Evolutionary conservation across 2,888 invertebrate genomes (phyloP).

Genomic region (Disparrhopalites patrizii): DNA sequence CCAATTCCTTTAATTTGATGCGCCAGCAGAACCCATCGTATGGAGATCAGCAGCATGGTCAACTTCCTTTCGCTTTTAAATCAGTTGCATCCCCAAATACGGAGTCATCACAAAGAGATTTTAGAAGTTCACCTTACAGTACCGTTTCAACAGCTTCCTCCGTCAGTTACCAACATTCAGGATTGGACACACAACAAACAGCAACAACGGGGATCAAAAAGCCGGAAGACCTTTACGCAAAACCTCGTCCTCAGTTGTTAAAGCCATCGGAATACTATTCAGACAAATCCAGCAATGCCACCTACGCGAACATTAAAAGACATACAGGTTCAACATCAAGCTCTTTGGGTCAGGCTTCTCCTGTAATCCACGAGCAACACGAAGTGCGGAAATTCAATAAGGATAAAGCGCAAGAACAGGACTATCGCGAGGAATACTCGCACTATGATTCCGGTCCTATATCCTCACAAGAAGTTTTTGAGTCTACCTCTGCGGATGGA

Average conservation of each 20-base stretch:
- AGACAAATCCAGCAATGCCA: neutral
- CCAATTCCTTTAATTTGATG: slow-evolving; percentile 46
- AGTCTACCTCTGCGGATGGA: slow-evolving; percentile 44
- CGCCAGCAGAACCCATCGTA: slow-evolving; percentile 36
- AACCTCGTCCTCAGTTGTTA: slow-evolving; percentile 45
- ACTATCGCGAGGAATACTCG: slow-evolving; percentile 38
- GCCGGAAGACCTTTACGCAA: slow-evolving; percentile 44
- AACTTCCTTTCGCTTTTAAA: slow-evolving; percentile 42
- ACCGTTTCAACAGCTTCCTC: slow-evolving; percentile 46
- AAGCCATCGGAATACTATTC: slow-evolving; percentile 45
- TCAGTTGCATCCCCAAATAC: slow-evolving; percentile 32
- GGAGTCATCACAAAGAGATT: slow-evolving; percentile 42
- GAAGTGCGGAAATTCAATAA: slow-evolving; percentile 15
- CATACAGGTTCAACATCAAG: too few relatives aligned
- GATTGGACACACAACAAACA: slow-evolving; percentile 7
- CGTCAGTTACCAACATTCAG: slow-evolving; percentile 25
- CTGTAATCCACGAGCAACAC: slow-evolving; percentile 18
- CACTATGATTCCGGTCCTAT: slow-evolving; percentile 47
- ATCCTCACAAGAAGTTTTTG: slow-evolving; percentile 43
- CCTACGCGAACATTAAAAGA: too few relatives aligned
- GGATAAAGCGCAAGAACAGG: slow-evolving; percentile 12
- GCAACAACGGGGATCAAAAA: slow-evolving; percentile 18
- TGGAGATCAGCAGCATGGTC: neutral
- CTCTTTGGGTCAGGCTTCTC: too few relatives aligned
- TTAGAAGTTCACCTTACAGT: slow-evolving; percentile 46